Evolutionary conservation across 2,797 vertebrate genomes (phyloP).

Genomic region (Amphiprion clarkii): DNA sequence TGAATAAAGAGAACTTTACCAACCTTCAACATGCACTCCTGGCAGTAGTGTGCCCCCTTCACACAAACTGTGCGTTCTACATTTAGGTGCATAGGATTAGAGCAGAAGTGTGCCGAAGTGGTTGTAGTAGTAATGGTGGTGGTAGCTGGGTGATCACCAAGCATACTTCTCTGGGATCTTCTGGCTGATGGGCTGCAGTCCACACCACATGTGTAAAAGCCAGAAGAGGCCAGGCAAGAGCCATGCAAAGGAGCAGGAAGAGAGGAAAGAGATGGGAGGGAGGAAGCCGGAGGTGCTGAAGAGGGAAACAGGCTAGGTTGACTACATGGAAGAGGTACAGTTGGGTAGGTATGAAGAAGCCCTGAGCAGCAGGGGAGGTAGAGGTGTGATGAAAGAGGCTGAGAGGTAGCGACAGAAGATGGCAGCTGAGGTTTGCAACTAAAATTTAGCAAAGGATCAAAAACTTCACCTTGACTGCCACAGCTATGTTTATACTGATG

Average conservation of each 20-base stretch:
- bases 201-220: conserved; percentile 74
- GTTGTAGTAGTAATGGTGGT: conserved; percentile 75
- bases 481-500: conserved; percentile 56
- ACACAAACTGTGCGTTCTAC: conserved; percentile 90
- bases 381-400: conserved; percentile 78
- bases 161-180: conserved; percentile 72
- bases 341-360: conserved; percentile 82
- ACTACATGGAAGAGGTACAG: conserved; percentile 65
- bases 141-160: conserved; percentile 72
- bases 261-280: conserved; percentile 65
- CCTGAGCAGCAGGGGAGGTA: conserved; percentile 89
- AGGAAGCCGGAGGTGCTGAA: conserved; percentile 55
- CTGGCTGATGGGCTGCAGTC: conserved; percentile 72
- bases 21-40: conserved; percentile 95
- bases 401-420: conserved; percentile 80
- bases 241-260: conserved; percentile 60
- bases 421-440: conserved; percentile 69
- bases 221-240: conserved; percentile 76
- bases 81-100: conserved; percentile 92
- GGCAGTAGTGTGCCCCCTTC: conserved; percentile 94
- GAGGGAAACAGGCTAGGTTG: conserved; percentile 64
- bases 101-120: conserved; percentile 88
- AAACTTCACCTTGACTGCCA: conserved; percentile 45
- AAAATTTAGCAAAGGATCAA: conserved; percentile 55
- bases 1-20: conserved; percentile 77